phyloP scores from a whole-genome alignment of 2,797 vertebrate species.

The Rhabdophis nuchalis region DNA sequence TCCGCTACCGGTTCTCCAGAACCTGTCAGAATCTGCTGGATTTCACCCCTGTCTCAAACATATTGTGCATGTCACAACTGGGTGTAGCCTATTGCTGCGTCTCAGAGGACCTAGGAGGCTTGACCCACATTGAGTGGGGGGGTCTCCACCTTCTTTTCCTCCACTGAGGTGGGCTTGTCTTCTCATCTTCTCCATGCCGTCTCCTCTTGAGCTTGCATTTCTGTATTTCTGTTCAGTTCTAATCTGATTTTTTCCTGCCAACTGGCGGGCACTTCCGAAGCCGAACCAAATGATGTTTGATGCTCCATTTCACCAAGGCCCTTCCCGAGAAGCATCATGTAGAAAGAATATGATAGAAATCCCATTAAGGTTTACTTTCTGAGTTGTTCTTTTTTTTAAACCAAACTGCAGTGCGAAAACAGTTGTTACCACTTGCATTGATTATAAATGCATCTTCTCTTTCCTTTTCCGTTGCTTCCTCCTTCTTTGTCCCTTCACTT shows the following conservation, averaged over 20 bases:
- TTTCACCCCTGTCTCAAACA: too few relatives aligned
- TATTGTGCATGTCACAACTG: not conserved
- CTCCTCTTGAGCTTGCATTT: conserved; percentile 45
- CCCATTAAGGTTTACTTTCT: conserved; percentile 60
- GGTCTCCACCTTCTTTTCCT: not conserved
- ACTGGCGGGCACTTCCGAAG: conserved; percentile 59
- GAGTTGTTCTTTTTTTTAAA: conserved; percentile 11
- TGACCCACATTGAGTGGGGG: not conserved
- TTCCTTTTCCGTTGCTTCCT: conserved; percentile 25
- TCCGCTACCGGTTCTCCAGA: too few relatives aligned
- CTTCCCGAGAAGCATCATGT: conserved; percentile 41
- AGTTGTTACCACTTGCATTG: conserved; percentile 22
- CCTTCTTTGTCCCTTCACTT: conserved; percentile 2
- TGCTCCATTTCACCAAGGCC: conserved; percentile 46
- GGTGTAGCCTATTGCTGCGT: not conserved
- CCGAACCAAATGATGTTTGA: conserved; percentile 63
- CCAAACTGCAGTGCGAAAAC: conserved; percentile 39
- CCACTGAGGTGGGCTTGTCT: not conserved
- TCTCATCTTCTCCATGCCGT: conserved; percentile 32
- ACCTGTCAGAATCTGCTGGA: too few relatives aligned
- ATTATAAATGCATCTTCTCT: conserved; percentile 24
- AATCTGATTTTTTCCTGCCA: conserved; percentile 62
- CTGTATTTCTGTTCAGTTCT: conserved; percentile 51
- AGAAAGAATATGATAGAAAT: conserved; percentile 45
- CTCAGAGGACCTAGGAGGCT: not conserved